Evolutionary conservation across 2,888 invertebrate species (phyloP), one percentile per base, ranked within the genome.

Genomic region (Agrotis puta): DNA sequence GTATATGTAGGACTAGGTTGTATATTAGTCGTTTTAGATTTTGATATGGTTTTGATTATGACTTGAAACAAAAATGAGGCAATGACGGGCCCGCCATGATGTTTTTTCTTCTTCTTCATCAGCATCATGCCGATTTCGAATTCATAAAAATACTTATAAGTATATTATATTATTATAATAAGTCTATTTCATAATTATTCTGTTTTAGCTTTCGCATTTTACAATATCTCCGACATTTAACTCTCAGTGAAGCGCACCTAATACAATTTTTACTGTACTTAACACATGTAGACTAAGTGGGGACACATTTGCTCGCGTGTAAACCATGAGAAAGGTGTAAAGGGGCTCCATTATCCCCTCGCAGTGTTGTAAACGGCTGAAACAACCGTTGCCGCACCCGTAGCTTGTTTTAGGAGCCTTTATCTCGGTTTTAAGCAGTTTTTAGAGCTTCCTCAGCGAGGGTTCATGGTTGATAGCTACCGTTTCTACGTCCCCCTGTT

Each of bases 281-380:
- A 62, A 76, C 69, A 72, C 64, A 66, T 74, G 69, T 81, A 70
- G 75, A 61, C 73, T 85, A 83, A 85, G 82, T 79, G 82, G 74
- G 63, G 69, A 61, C 77, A 58, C 77, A 74, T 79, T 83, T 74
- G 45, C 71, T 65, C 64, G 54, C 56, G 51, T 83, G 79, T 83
- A 78, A 85, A 77, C 74, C 74, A 74, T 75, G 75, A 75, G 77
- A 70, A 72, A 85, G 85, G 84, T 85, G 82, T 84, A 84, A 85
- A 85, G 76, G 72, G 71, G 74, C 72, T 72, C 85, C 82, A 85
- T 85, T 85, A 85, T 82, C 76, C 75, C 62, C 74, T 59, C 58
- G 59, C 73, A 51, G 61, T 72, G 84, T 70, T 74, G 74, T 85
- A 82, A 85, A 84, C 77, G 79, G 71, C 71, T 82, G 66, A 74